A percentile compares a stretch with the other conserved stretches of the same genome.
Conservation (phyloP, 2,113 vertebrate species). For the Lepus americanus region DNA sequence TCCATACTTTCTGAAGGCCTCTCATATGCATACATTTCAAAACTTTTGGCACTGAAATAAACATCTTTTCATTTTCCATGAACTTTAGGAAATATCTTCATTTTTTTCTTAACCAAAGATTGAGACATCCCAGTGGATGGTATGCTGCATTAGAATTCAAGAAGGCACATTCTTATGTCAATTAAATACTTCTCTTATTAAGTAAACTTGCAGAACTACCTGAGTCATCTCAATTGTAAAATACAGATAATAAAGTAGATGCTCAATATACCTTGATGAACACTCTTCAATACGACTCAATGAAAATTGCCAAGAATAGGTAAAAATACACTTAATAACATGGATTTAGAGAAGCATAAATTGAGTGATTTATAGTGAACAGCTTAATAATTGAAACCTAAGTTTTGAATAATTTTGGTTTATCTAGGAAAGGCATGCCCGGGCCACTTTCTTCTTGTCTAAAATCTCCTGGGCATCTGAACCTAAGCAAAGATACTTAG, state of each 20-base stretch:
- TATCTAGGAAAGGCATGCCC: neutral
- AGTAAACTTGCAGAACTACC: neutral
- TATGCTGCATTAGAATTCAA: neutral
- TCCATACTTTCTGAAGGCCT: too few species aligned
- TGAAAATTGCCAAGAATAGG: neutral
- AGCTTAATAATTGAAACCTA: neutral
- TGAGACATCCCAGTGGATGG: neutral
- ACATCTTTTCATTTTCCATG: too few species aligned
- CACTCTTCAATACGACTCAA: neutral
- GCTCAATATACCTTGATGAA: neutral
- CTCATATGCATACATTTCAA: too few species aligned
- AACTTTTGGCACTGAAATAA: too few species aligned
- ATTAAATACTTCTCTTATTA: neutral
- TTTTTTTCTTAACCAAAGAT: neutral
- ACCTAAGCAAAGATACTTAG: neutral
- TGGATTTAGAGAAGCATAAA: neutral
- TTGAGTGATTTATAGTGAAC: neutral
- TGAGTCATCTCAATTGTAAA: neutral
- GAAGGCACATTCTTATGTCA: neutral
- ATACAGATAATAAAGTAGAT: neutral
- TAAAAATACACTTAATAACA: slow-evolving; percentile 9
- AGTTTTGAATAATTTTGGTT: neutral
- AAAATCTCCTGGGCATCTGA: neutral
- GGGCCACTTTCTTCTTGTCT: neutral
- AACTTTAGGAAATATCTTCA: too few species aligned